phyloP scores from a whole-genome alignment of 2,113 vertebrate genomes.

The Papio anubis region DNA sequence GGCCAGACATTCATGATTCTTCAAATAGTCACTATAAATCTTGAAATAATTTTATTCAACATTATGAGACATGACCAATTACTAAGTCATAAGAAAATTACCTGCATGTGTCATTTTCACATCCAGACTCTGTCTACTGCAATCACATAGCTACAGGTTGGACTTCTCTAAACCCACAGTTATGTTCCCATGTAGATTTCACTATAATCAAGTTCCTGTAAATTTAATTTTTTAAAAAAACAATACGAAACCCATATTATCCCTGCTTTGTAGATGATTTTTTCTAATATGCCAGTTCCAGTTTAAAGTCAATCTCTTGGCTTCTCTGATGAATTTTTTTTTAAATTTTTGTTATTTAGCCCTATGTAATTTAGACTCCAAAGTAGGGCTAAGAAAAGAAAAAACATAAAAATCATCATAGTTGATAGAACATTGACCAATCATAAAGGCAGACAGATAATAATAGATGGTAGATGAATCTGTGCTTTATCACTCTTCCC shows the following conservation, averaged over 20 bases:
- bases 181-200: neutral
- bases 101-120: neutral
- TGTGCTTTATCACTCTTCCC: neutral
- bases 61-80: neutral
- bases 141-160: neutral
- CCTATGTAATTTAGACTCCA: neutral
- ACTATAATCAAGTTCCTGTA: neutral
- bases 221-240: neutral
- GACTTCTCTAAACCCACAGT: neutral
- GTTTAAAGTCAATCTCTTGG: neutral
- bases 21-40: neutral
- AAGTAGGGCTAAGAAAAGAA: neutral
- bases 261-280: neutral
- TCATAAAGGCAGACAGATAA: neutral
- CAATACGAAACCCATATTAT: neutral
- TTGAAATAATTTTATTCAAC: neutral
- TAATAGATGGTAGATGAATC: neutral
- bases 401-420: neutral
- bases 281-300: neutral
- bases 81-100: neutral
- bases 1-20: neutral
- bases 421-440: neutral
- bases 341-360: neutral
- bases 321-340: neutral
- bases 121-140: neutral